Evolutionary conservation across 64 coral and sea anemone genomes (phyloP).

Genomic region (Hydrozoanthus tunicans): DNA sequence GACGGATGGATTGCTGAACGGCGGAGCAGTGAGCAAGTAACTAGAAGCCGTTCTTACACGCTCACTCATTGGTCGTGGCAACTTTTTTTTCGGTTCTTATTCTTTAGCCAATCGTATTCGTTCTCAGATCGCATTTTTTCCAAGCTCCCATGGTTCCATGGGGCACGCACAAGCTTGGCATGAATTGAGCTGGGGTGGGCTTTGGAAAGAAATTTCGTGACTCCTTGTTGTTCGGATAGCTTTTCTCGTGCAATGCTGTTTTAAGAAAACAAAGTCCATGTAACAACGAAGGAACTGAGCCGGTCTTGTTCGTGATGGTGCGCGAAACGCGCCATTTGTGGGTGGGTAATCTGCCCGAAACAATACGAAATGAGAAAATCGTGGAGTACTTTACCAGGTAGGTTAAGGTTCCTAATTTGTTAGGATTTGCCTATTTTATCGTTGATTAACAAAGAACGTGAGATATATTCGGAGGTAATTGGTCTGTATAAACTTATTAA

Average conservation of each 20-base stretch:
- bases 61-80: not conserved
- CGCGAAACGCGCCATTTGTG: conserved; percentile 98
- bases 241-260: not conserved
- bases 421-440: not conserved
- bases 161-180: not conserved
- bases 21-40: not conserved
- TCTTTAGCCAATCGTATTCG: conserved; percentile 20
- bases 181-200: not conserved
- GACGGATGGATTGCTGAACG: too few relatives aligned
- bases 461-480: not conserved
- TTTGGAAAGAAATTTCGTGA: not conserved
- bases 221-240: not conserved
- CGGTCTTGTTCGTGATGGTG: conserved; percentile 67
- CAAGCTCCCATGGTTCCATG: conserved; percentile 34
- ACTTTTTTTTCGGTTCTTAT: not conserved
- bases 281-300: not conserved
- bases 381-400: conserved; percentile 94
- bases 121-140: not conserved
- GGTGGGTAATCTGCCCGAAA: conserved; percentile 98
- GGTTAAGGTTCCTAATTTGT: not conserved
- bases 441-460: not conserved
- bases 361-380: conserved; percentile 88
- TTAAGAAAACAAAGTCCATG: not conserved
- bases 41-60: not conserved
- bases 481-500: not conserved